Evolutionary conservation across 2,888 invertebrate genomes (phyloP), one percentile per base, ranked within the genome.

Genomic region (Macaria notata): DNA sequence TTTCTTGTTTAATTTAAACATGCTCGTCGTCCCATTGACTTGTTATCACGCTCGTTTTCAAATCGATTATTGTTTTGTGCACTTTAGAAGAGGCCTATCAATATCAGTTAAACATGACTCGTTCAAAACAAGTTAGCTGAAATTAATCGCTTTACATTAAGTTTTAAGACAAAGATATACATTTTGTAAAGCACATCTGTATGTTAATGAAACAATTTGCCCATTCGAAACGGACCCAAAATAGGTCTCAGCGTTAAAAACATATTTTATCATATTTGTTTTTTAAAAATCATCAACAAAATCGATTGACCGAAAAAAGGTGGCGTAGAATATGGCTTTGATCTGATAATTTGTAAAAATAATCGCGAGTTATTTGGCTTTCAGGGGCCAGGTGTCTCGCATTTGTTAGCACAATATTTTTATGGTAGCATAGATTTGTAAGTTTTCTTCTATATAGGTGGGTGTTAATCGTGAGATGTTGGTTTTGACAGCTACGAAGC

Each of bases 401-500:
- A 53, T 61, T 45, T 65, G 48, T 67, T 64, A 64, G 52, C 38
- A 54, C 61, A 54, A 60, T 59, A 50, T 57, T 64, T 51, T 59
- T 61, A 46, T 49, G 56, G 54, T 38, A 45, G 49, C 56, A 54
- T 48, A 47, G 51, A 63, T 66, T 60, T 63, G 64, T 69, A 61
- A 61, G 61, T 63, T 62, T 64, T 66, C 64, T 57, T 59, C 70
- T 66, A 30, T 70, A 70, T 52, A 63, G 66, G 71, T 51, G 63
- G 59, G 79, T 78, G 80, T 74, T 70, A 81, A 81, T 73, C 70
- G 68, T 66, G 72, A 68, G 63, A 68, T 81, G 76, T 82, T 81
- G 76, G 66, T 79, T 81, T 84, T 85, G 68, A 78, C 85, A 81
- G 81, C 72, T 78, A 67, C 69, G 62, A 66, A 79, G 70, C 81